Evolutionary conservation across 2,888 invertebrate species (phyloP), one percentile per base, ranked within the genome.

Genomic region (Polylopha cassiicola): DNA sequence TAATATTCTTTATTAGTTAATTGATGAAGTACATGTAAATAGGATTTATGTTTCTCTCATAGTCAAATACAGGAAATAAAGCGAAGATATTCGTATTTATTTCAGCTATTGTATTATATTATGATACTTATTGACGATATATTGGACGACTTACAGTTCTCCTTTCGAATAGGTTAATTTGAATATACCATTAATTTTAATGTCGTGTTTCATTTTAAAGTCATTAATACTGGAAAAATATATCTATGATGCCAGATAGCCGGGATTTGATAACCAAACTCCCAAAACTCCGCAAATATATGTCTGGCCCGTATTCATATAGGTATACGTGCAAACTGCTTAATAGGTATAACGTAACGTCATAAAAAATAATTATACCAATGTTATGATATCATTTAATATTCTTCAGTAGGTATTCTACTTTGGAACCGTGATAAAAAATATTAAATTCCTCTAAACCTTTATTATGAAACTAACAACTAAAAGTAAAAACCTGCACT

Each of bases 91-190:
- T 61, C 66, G 66, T 67, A 64, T 66, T 67, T 62, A 64, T 58
- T 65, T 72, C 68, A 70, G 62, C 67, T 70, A 67, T 68, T 72
- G 54, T 68, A n/a, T n/a, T n/a, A n/a, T 36, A 11, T 23, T 23
- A 34, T 41, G 36, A 36, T 36, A 41, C n/a, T n/a, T 41, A 36
- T 41, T 26, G 29, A 41, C 29, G 29, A 41, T 21, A 30, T 16
- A 37, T 20, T 33, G 33, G 34, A 41, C 39, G 29, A 26, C 15
- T n/a, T n/a, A n/a, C n/a, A n/a, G n/a, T n/a, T n/a, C n/a, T n/a
- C n/a, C n/a, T 70, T 71, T 58, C 59, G 55, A 60, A 67, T 61
- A 69, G 65, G 73, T 63, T 70, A 67, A 69, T 73, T 72, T 67
- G 55, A 76, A 70, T 74, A 76, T 72, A 76, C 71, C 67, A 46